A percentile compares a stretch with the other conserved stretches of the same genome.
These are phyloP conservation scores for Tyria jacobaeae DNA, from an alignment of 2,888 invertebrate species.

Conservation along the genomic window DNA sequence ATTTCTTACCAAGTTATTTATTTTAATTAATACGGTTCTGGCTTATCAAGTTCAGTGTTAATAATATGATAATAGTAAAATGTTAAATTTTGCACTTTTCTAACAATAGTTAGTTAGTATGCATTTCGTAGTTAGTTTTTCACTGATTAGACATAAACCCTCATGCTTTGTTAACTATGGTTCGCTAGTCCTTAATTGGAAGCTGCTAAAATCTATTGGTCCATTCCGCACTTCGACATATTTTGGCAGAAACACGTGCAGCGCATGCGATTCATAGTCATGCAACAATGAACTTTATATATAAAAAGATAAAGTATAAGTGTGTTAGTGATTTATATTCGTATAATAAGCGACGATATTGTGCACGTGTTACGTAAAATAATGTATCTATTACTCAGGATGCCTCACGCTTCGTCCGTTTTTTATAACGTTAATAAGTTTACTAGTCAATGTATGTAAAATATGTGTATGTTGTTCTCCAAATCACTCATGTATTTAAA, in stretches of 20 bases:
- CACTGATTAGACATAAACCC: conserved; percentile 12
- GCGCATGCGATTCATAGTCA: conserved; percentile 45
- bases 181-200: conserved; percentile 13
- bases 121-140: not conserved
- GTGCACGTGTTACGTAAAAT: conserved; percentile 41
- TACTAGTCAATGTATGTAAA: not conserved
- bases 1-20: no score
- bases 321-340: conserved; percentile 31
- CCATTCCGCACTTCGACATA: conserved; percentile 19
- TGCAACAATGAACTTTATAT: conserved; percentile 39
- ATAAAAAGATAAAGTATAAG: conserved; percentile 20
- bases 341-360: conserved; percentile 47
- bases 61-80: no score
- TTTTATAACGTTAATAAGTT: not conserved
- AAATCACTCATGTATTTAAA: no score
- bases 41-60: no score
- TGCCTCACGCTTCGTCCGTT: not conserved
- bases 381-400: not conserved
- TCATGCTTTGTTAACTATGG: conserved; percentile 42
- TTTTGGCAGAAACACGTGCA: conserved; percentile 31
- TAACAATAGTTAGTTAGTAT: not conserved
- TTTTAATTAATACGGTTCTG: no score
- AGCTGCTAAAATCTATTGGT: conserved; percentile 22
- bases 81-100: not conserved
- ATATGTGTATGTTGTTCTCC: no score